Evolutionary conservation across 2,113 vertebrate genomes (phyloP).

Genomic region (Eurypyga helias): DNA sequence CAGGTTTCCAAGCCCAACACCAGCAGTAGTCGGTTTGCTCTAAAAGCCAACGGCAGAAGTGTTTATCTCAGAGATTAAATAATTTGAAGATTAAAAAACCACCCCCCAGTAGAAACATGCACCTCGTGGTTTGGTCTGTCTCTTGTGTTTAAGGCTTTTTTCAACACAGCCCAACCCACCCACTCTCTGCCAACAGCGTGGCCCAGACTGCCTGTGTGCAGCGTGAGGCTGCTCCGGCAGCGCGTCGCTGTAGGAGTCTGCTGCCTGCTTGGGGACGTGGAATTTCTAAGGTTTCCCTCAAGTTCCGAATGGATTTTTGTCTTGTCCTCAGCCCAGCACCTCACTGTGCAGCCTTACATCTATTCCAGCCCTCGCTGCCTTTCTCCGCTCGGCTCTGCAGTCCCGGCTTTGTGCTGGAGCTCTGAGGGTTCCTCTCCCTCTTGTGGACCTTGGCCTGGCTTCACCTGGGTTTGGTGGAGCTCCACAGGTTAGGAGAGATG

Average conservation of each 20-base stretch:
- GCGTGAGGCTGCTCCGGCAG: neutral
- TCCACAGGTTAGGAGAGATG: neutral
- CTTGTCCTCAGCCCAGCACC: neutral
- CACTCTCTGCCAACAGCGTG: neutral
- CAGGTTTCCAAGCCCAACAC: neutral
- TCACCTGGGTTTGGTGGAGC: neutral
- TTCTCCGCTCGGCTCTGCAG: neutral
- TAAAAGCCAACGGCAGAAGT: neutral
- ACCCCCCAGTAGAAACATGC: neutral
- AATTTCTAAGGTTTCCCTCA: neutral
- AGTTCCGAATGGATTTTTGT: neutral
- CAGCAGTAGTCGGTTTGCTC: neutral
- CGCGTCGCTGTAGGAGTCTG: neutral
- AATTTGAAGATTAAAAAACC: neutral
- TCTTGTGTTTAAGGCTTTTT: neutral
- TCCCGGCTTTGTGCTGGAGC: neutral
- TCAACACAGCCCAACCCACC: neutral
- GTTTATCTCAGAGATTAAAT: neutral
- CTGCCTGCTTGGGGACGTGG: neutral
- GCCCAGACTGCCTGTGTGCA: neutral
- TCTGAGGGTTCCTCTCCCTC: neutral
- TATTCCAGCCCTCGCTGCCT: neutral
- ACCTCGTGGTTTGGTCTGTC: neutral
- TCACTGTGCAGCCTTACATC: neutral
- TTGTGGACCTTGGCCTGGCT: accelerated